phyloP scores from a whole-genome alignment of 2,888 invertebrate genomes.

The Trypoxylon attenuatum region DNA sequence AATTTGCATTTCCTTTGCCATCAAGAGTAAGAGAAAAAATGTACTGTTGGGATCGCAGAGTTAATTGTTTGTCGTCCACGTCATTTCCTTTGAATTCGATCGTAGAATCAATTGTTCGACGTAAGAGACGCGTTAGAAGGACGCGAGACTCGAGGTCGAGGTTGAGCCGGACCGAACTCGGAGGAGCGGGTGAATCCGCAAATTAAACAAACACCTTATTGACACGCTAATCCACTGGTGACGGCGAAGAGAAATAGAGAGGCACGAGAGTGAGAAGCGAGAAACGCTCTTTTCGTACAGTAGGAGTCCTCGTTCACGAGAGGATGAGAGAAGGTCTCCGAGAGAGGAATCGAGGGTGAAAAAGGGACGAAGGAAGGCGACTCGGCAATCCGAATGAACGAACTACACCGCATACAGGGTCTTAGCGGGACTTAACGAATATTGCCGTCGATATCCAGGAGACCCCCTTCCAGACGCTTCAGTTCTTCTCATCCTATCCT shows the following conservation, averaged over 20 bases:
- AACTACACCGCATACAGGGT: constrained; percentile 63
- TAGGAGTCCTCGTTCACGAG: constrained; percentile 21
- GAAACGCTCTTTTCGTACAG: constrained; percentile 32
- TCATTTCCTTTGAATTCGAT: no score
- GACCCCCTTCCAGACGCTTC: no score
- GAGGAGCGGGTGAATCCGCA: constrained; percentile 55
- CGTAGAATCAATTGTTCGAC: no score
- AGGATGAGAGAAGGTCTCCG: constrained; percentile 31
- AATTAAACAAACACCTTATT: constrained; percentile 71
- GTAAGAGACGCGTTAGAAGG: no score
- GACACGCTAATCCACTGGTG: constrained; percentile 68
- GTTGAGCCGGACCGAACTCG: constrained; percentile 17
- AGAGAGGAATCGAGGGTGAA: constrained; percentile 26
- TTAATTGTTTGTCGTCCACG: no score
- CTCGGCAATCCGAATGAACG: constrained; percentile 62
- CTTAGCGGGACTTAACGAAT: constrained; percentile 71
- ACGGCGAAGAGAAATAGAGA: no score
- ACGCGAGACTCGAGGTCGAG: constrained; percentile 32
- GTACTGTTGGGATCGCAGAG: no score
- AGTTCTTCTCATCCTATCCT: constrained; percentile 25
- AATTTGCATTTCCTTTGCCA: no score
- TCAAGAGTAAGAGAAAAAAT: no score
- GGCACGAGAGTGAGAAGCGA: constrained; percentile 38
- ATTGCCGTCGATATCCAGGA: constrained; percentile 68
- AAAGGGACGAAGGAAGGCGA: constrained; percentile 41